Conservation (phyloP, 2,888 invertebrate species). For the Polydrusus tereticollis region DNA sequence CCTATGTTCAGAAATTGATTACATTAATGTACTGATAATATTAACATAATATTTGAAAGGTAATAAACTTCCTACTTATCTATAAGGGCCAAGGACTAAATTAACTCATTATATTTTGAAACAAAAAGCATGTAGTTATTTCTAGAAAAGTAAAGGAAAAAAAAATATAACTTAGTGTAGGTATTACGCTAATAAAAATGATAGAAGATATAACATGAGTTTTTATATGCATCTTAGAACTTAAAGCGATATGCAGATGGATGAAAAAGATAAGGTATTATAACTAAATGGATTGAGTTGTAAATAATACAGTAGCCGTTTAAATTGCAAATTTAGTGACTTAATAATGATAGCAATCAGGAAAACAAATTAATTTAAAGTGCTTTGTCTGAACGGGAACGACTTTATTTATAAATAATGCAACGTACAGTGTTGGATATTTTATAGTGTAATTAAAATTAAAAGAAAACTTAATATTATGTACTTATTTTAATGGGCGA, state of each 20-base stretch:
- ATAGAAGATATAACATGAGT: not conserved
- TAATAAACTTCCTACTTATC: too few relatives aligned
- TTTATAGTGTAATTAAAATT: conserved; percentile 18
- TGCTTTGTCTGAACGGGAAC: conserved; percentile 36
- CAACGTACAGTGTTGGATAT: conserved; percentile 22
- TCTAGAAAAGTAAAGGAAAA: too few relatives aligned
- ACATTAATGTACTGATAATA: too few relatives aligned
- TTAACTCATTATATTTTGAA: too few relatives aligned
- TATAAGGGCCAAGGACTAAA: too few relatives aligned
- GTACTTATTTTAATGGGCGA: too few relatives aligned
- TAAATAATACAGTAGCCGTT: conserved; percentile 40
- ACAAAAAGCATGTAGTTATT: too few relatives aligned
- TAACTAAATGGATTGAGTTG: conserved; percentile 32
- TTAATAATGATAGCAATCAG: conserved; percentile 44
- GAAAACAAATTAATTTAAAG: conserved; percentile 48
- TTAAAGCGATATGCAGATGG: conserved; percentile 33
- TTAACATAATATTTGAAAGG: too few relatives aligned
- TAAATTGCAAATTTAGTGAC: conserved; percentile 49
- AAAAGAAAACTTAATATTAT: too few relatives aligned
- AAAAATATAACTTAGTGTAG: too few relatives aligned
- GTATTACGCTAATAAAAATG: too few relatives aligned
- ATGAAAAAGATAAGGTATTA: conserved; percentile 41
- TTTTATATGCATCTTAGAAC: not conserved
- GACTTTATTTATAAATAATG: conserved; percentile 36
- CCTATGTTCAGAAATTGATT: too few relatives aligned